Conservation (phyloP, 2,797 vertebrate genomes). For the Scyliorhinus canicula region DNA sequence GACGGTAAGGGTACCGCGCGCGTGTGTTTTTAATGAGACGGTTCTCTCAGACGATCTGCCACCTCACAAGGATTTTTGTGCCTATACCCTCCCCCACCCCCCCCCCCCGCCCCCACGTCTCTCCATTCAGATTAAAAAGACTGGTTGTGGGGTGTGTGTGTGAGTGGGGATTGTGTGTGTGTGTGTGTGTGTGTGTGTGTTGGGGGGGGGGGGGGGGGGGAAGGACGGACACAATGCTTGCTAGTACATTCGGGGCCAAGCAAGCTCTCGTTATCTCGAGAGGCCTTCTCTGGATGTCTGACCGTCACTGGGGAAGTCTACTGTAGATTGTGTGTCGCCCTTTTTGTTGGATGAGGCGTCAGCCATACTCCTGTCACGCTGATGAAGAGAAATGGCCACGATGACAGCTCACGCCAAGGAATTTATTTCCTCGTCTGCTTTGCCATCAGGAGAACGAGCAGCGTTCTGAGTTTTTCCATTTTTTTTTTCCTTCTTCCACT, state of each 20-base stretch:
- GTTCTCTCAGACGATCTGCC: background rate
- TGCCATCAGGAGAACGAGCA: background rate
- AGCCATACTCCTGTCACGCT: constrained; percentile 50
- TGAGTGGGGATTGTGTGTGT: too few relatives aligned
- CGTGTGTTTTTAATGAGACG: background rate
- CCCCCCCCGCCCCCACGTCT: too few relatives aligned
- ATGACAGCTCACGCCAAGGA: constrained; percentile 73
- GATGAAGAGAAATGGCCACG: constrained; percentile 70
- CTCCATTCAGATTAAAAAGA: background rate
- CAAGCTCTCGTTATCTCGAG: constrained; percentile 54
- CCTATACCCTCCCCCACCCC: too few relatives aligned
- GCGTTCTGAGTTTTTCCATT: background rate
- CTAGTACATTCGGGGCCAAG: constrained; percentile 48
- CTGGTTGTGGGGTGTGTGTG: too few relatives aligned
- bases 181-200: too few relatives aligned
- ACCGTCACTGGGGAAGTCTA: constrained; percentile 54
- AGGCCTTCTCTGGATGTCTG: constrained; percentile 55
- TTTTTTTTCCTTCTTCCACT: background rate
- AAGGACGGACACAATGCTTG: background rate
- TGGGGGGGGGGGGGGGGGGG: background rate
- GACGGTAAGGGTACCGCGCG: background rate
- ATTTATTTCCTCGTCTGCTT: constrained; percentile 1
- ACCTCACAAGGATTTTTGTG: background rate
- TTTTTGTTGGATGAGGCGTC: constrained; percentile 55
- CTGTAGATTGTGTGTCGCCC: constrained; percentile 59